Base-by-base conservation (phyloP, 2,888 invertebrate genomes). In the Agriotes lineatus region DNA sequence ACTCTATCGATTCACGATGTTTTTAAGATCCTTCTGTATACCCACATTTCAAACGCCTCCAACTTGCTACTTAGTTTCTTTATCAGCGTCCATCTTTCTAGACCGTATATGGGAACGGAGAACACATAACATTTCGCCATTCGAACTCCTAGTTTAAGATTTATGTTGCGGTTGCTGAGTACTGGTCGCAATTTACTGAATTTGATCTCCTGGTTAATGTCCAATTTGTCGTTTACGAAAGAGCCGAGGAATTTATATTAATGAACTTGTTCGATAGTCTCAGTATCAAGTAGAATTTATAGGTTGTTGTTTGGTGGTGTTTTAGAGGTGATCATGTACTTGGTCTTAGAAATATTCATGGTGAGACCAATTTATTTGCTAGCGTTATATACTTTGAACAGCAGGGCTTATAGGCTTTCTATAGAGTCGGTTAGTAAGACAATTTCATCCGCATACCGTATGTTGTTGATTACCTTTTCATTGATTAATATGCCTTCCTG, bases 81-180 rank as follows among this genome's bases (percentile, higher is more conserved):
- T 7, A 5, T 57, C 14, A 30, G 14, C 14, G 35, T 37, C 58
- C 58, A 64, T 14, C 18, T 44, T 59, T 64, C 56, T 16, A 37
- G 10, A 1, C 65, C 59, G 25, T 65, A 59, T 45, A 65, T 14
- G 33, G 59, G 20, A n/a, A 65, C 35, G 2, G 18, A 33, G 19
- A 65, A 59, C 18, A 65, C 39, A 18, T 64, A 64, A 22, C 65
- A 45, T 59, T 57, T 58, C 42, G 22, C 44, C 42, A 57, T 39
- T 42, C 44, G 20, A 50, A 50, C 4, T n/a, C n/a, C n/a, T n/a
- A n/a, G n/a, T n/a, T n/a, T n/a, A n/a, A n/a, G 20, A 50, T 18
- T 44, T 3, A 18, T 9, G 14, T 44, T 44, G 4, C 35, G 35
- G 19, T 44, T 44, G 44, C 44, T 35, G 35, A 35, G 9, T 9